phyloP scores from a whole-genome alignment of 2,113 vertebrate species.

The Odocoileus virginianus region DNA sequence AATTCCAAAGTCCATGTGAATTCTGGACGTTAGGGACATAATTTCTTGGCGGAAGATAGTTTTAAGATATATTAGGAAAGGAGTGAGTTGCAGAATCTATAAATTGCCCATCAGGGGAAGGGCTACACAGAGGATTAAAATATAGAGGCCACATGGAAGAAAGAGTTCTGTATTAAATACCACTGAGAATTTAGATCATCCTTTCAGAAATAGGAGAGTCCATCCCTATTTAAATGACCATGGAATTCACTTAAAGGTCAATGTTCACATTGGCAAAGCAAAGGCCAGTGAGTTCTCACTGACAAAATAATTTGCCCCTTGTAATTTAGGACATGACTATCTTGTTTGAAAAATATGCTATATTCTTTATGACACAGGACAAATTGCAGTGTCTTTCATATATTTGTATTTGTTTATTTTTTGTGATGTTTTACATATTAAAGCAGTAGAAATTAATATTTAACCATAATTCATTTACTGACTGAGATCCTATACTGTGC shows the following conservation, averaged over 20 bases:
- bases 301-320: neutral
- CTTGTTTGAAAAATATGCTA: neutral
- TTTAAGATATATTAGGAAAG: neutral
- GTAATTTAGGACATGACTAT: neutral
- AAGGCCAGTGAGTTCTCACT: neutral
- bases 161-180: neutral
- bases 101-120: neutral
- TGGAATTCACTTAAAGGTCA: neutral
- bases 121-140: neutral
- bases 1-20: neutral
- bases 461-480: neutral
- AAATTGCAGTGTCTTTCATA: neutral
- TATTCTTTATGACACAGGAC: neutral
- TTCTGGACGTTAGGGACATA: neutral
- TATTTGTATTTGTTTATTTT: neutral
- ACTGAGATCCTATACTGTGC: neutral
- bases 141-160: neutral
- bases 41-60: neutral
- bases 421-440: neutral
- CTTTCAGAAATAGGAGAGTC: neutral
- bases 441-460: neutral
- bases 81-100: neutral
- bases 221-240: neutral
- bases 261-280: neutral
- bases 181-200: neutral